Evolutionary conservation across 2,888 invertebrate species (phyloP).

Genomic region (Cheilosia scutellata): DNA sequence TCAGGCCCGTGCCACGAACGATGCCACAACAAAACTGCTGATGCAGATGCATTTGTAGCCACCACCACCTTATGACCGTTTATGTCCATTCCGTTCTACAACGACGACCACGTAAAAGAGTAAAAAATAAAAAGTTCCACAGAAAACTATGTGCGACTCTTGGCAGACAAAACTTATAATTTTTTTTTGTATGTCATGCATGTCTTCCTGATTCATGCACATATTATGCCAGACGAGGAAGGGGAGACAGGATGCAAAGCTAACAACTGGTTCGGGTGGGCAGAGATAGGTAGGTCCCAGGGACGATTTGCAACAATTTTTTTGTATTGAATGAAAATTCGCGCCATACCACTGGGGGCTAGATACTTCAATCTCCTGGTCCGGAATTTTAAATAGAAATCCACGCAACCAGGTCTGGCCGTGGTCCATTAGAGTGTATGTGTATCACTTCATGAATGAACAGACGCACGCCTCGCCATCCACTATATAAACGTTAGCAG

Average conservation of each 20-base stretch:
- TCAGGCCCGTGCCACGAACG: slow-evolving; percentile 64
- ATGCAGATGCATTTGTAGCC: slow-evolving; percentile 25
- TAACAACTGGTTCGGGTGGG: slow-evolving; percentile 58
- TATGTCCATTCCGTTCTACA: slow-evolving; percentile 72
- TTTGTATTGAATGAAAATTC: slow-evolving; percentile 68
- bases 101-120: slow-evolving; percentile 61
- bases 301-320: slow-evolving; percentile 52
- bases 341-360: slow-evolving; percentile 60
- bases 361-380: slow-evolving; percentile 25
- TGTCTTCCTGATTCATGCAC: slow-evolving; percentile 54
- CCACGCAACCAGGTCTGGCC: slow-evolving; percentile 47
- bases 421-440: slow-evolving; percentile 46
- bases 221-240: neutral
- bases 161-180: slow-evolving; percentile 41
- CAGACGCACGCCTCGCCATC: slow-evolving; percentile 25
- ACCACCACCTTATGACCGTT: slow-evolving; percentile 66
- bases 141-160: slow-evolving; percentile 47
- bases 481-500: neutral
- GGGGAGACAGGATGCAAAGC: slow-evolving; percentile 14
- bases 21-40: slow-evolving; percentile 42
- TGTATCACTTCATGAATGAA: slow-evolving; percentile 70
- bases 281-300: slow-evolving; percentile 48
- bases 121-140: slow-evolving; percentile 35
- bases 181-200: slow-evolving; percentile 43
- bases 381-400: slow-evolving; percentile 72